Base-by-base conservation (phyloP, 2,888 invertebrate species). In the Lordiphosa andalusiaca region DNA sequence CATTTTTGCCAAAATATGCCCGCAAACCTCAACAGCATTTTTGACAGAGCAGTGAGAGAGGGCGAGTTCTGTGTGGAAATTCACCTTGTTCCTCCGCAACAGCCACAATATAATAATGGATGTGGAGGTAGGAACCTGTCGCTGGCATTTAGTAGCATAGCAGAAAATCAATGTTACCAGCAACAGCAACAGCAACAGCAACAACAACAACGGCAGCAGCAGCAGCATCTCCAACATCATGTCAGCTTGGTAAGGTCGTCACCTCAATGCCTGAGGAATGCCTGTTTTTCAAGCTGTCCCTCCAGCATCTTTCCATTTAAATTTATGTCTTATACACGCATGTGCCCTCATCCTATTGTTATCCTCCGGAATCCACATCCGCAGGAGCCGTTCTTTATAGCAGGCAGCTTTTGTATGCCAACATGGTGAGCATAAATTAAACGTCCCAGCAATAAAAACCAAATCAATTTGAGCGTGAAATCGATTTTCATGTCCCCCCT, bases 401-500 rank as follows among this genome's bases (percentile, higher is more conserved):
- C 66, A 60, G 71, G 19, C 66, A 41, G 59, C 53, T 40, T 58
- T 53, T 63, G 60, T 41, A 25, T 13, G 50, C 6, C 30, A 33
- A 36, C 39, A 36, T 4, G 58, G 21, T n/a, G 48, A 12, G 63
- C 84, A 83, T 83, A 76, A 76, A 76, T 76, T 76, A 75, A 83
- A 83, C 70, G 70, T 64, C 66, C 65, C 41, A 21, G 68, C 84
- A 81, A 77, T 84, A 84, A 77, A 77, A 82, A 70, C 61, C 67
- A 81, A 76, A 78, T 78, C 78, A 78, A 78, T 81, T 78, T 81
- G 71, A 78, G 84, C 84, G 84, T 78, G 69, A 78, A 84, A 78
- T 78, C 78, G 78, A 84, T 81, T 78, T 84, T 73, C 59, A 60
- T 71, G 65, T 65, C 54, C 42, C 19, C 40, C n/a, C n/a, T n/a